Base-by-base conservation (phyloP, 2,888 invertebrate genomes). In the Rhogogaster chlorosoma region DNA sequence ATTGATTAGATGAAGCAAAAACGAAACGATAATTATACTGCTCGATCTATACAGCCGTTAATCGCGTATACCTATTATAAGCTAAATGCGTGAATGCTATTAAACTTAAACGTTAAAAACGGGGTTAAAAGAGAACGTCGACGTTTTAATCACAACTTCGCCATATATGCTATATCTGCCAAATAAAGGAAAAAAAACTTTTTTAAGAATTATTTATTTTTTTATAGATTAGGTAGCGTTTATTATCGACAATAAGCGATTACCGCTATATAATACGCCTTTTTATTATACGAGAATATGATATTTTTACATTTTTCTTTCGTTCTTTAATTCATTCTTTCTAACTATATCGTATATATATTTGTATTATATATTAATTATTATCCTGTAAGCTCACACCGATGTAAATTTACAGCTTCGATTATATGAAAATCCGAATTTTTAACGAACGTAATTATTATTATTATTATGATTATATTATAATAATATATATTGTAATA, bases 171-270 rank as follows among this genome's bases (percentile, higher is more conserved):
- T 67, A 32, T 67, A 32, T 67, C 67, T 42, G 29, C 45, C 73
- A 45, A 73, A 73, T 18, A 42, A 12, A 73, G 10, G 22, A 26
- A 73, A 45, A 42, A 32, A 73, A n/a, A 15, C 42, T 38, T 36
- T 22, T 36, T 26, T 7, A 45, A 73, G 10, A 73, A 67, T 26
- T 18, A 67, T 15, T 67, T 29, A 67, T 73, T 73, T 45, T 38
- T 26, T 42, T n/a, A 42, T 73, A 73, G 42, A 73, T 38, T 73
- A 73, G 45, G 45, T 73, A 73, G 26, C 38, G 38, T 73, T 45
- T 38, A 73, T 22, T 73, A 45, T 73, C 42, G 53, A 45, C 26
- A 53, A 53, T 53, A 53, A 53, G n/a, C 53, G 53, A 45, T n/a
- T n/a, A 53, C n/a, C 53, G 53, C 53, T 53, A 45, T 15, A 45